Conservation (phyloP, 2,888 invertebrate species). For the Tenthredo scrophulariae region DNA sequence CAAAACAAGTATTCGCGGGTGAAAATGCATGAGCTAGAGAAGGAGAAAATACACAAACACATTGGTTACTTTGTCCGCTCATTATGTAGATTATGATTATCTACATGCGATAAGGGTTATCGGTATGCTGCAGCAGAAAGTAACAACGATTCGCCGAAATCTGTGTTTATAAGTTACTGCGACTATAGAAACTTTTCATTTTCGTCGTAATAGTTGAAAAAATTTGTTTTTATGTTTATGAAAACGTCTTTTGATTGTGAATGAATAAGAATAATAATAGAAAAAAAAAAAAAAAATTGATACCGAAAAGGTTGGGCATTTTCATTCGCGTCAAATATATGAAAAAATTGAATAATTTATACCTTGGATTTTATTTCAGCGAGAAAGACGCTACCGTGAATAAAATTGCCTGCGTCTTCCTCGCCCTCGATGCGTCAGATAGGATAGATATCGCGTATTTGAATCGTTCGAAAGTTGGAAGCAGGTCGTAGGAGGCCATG, state of each 20-base stretch:
- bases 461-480: conserved; percentile 50
- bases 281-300: neutral
- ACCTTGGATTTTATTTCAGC: neutral
- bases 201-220: neutral
- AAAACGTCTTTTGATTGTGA: neutral
- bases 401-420: neutral
- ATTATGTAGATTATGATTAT: conserved; percentile 51
- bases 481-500: conserved; percentile 39
- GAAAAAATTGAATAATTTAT: neutral
- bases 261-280: too few species aligned
- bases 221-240: neutral
- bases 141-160: neutral
- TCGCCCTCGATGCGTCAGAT: conserved; percentile 11
- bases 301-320: neutral
- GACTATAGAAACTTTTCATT: neutral
- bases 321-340: neutral
- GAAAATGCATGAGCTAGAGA: neutral
- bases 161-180: neutral
- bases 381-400: neutral
- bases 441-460: conserved; percentile 16
- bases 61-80: conserved; percentile 37
- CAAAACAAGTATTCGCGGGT: neutral
- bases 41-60: neutral
- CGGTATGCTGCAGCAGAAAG: neutral
- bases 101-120: conserved; percentile 42